A percentile compares a stretch with the other conserved stretches of the same genome.
Evolutionary conservation across 1,140 invertebrate species (phyloP).

Genomic region (Drosophila arizonae): DNA sequence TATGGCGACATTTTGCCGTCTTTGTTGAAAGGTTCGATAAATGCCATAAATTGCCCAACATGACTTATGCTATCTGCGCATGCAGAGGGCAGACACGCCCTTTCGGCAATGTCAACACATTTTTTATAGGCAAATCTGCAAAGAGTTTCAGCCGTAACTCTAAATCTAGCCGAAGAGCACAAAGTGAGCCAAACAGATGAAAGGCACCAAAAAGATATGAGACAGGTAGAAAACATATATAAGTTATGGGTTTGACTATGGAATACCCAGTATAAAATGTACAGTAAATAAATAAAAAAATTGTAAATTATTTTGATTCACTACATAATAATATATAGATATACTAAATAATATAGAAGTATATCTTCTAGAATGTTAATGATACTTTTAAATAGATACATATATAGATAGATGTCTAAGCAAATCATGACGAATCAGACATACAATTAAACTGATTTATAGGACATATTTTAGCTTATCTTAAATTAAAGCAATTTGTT

Average conservation of each 20-base stretch:
- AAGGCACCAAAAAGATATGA: too few relatives aligned
- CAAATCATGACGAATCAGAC: too few relatives aligned
- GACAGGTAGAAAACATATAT: background rate
- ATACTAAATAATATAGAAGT: too few relatives aligned
- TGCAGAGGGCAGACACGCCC: background rate
- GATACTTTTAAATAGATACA: too few relatives aligned
- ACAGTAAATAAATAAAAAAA: too few relatives aligned
- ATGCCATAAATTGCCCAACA: constrained; percentile 54
- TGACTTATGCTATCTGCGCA: constrained; percentile 53
- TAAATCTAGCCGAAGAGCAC: background rate
- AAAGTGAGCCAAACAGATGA: background rate
- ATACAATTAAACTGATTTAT: too few relatives aligned
- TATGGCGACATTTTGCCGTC: constrained; percentile 4
- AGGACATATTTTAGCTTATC: background rate
- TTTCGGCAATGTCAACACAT: constrained; percentile 51
- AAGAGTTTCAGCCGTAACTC: constrained; percentile 19
- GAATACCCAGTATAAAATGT: background rate
- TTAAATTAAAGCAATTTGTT: background rate
- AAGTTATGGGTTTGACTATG: background rate
- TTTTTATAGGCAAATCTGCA: constrained; percentile 41
- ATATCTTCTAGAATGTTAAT: too few relatives aligned
- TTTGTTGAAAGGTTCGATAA: constrained; percentile 49
- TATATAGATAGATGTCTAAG: too few relatives aligned
- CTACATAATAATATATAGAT: too few relatives aligned
- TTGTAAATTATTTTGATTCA: too few relatives aligned